Evolutionary conservation across 2,888 invertebrate genomes (phyloP).

Genomic region (Sipha maydis): DNA sequence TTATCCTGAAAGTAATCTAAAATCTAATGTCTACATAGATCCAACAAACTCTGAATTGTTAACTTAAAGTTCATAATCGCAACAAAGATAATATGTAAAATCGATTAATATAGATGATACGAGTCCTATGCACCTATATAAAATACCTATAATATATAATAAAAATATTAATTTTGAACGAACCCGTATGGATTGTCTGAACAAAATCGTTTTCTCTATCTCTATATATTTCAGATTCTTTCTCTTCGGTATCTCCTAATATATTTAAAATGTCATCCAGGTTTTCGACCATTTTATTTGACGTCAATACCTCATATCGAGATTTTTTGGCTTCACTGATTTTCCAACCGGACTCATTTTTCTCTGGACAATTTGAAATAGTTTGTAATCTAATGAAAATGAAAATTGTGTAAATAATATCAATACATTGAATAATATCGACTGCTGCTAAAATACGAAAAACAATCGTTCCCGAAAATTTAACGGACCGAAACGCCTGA

Average conservation of each 20-base stretch:
- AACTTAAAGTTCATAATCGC: no score
- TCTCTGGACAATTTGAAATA: background rate
- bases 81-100: no score
- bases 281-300: background rate
- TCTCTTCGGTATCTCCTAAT: background rate
- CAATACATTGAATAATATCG: no score
- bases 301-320: background rate
- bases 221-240: background rate
- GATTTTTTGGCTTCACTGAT: background rate
- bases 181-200: constrained; percentile 1
- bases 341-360: background rate
- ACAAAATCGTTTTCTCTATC: background rate
- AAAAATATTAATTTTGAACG: background rate
- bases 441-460: no score
- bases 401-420: no score
- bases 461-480: no score
- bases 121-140: no score
- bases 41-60: no score
- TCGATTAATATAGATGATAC: no score
- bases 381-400: background rate
- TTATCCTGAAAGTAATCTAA: no score
- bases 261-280: background rate
- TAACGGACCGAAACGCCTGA: no score
- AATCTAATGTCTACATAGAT: no score
- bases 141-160: background rate